These are phyloP conservation scores for Meteorus colon DNA, from an alignment of 2,888 invertebrate genomes.

Conservation along the genomic window DNA sequence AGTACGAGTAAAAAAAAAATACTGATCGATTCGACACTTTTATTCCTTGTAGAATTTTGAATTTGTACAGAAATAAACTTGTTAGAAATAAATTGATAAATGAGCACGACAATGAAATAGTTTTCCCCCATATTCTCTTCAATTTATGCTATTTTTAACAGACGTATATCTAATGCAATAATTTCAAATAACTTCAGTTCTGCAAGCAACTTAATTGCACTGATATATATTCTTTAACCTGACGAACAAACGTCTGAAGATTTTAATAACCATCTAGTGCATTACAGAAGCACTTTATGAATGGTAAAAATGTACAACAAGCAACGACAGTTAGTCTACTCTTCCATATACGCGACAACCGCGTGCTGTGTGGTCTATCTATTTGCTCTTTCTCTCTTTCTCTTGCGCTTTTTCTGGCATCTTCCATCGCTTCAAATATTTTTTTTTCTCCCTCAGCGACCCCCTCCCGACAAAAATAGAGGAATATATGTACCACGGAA, in stretches of 20 bases:
- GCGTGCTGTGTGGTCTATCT: slow-evolving; percentile 55
- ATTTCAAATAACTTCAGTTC: slow-evolving; percentile 12
- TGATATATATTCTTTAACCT: background rate
- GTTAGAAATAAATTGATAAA: slow-evolving; percentile 50
- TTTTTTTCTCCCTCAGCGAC: slow-evolving; percentile 34
- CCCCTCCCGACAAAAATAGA: slow-evolving; percentile 54
- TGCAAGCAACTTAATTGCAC: background rate
- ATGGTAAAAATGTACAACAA: slow-evolving; percentile 59
- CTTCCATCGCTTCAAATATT: slow-evolving; percentile 35
- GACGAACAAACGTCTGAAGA: slow-evolving; percentile 49
- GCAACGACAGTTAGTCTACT: slow-evolving; percentile 49
- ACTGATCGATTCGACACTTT: slow-evolving; percentile 3
- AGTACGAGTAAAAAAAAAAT: background rate
- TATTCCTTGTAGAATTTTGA: background rate
- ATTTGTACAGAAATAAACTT: slow-evolving; percentile 21
- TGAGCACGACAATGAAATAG: slow-evolving; percentile 23
- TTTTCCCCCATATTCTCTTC: background rate
- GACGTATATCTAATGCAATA: background rate
- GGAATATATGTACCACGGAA: slow-evolving; percentile 46
- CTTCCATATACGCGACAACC: slow-evolving; percentile 48
- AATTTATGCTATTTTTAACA: background rate
- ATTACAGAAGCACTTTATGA: slow-evolving; percentile 55
- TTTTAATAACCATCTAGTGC: slow-evolving; percentile 61
- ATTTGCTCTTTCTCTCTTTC: slow-evolving; percentile 33
- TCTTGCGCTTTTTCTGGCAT: slow-evolving; percentile 17